Conservation (phyloP, 2,797 vertebrate genomes). For the Phalloptychus januarius region DNA sequence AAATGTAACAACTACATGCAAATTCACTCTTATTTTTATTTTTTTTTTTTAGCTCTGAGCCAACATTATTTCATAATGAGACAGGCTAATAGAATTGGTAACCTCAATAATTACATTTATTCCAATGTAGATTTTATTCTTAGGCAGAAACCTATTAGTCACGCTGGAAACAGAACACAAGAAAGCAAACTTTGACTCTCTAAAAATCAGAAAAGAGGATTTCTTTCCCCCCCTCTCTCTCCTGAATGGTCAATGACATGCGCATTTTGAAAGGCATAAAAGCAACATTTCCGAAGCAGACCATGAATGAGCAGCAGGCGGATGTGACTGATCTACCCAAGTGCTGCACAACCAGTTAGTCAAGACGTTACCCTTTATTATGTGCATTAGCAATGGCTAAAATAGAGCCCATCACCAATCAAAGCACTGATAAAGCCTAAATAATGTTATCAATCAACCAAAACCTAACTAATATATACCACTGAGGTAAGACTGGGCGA, state of each 20-base stretch:
- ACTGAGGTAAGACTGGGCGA: not conserved
- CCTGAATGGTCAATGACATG: slow-evolving; percentile 30
- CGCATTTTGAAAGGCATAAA: slow-evolving; percentile 18
- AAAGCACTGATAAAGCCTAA: not conserved
- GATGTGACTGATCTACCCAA: not conserved
- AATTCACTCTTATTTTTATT: not conserved
- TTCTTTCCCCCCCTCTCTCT: not conserved
- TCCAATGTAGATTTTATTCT: slow-evolving; percentile 19
- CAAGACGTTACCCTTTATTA: not conserved
- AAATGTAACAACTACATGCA: slow-evolving; percentile 21
- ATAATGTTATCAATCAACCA: not conserved
- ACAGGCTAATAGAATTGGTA: slow-evolving; percentile 36
- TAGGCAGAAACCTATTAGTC: slow-evolving; percentile 32
- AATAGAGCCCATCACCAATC: no score
- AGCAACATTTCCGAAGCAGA: slow-evolving; percentile 23
- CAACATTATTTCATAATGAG: slow-evolving; percentile 30
- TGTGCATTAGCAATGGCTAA: not conserved
- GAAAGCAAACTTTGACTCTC: slow-evolving; percentile 22
- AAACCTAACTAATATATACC: not conserved
- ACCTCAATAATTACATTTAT: slow-evolving; percentile 39
- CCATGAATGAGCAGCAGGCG: not conserved
- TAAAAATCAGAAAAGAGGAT: not conserved
- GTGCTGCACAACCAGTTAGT: not conserved
- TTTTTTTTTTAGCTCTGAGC: slow-evolving; percentile 46
- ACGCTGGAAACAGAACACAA: slow-evolving; percentile 34